phyloP scores from a whole-genome alignment of 2,888 invertebrate species.

The Melikaiella ostensackeni region DNA sequence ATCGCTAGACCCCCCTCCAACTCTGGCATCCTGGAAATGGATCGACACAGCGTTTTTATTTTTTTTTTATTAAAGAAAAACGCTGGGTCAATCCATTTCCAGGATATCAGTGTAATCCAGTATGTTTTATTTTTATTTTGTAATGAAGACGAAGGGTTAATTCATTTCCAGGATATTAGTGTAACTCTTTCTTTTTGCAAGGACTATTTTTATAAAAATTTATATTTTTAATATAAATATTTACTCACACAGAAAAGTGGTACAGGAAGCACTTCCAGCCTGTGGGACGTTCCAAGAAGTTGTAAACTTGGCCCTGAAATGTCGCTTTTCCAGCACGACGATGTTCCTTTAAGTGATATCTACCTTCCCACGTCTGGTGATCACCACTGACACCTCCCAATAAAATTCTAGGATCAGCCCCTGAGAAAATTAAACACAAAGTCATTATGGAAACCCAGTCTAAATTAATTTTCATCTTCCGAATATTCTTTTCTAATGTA shows the following conservation, averaged over 20 bases:
- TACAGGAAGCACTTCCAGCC: conserved; percentile 92
- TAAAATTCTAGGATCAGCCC: conserved; percentile 72
- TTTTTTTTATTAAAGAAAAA: no score
- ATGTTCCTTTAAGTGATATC: conserved; percentile 82
- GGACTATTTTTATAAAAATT: no score
- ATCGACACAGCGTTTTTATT: no score
- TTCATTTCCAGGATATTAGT: no score
- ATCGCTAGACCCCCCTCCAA: no score
- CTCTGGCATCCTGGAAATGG: no score
- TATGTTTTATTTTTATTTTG: no score
- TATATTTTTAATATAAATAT: background rate
- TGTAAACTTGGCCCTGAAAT: conserved; percentile 88
- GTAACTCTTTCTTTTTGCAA: no score
- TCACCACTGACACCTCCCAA: conserved; percentile 77
- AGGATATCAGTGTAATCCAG: no score
- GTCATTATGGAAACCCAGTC: background rate
- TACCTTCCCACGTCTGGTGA: conserved; percentile 79
- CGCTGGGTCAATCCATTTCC: no score
- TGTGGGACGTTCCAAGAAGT: conserved; percentile 89
- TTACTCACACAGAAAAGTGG: conserved; percentile 88
- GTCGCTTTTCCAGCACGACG: conserved; percentile 83
- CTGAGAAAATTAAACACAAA: conserved; percentile 52
- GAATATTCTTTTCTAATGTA: no score
- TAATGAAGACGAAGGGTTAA: no score
- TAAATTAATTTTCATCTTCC: background rate